A percentile compares a stretch with the other conserved stretches of the same genome.
Conservation (phyloP, 2,888 invertebrate species). For the Ganaspis brasiliensis region DNA sequence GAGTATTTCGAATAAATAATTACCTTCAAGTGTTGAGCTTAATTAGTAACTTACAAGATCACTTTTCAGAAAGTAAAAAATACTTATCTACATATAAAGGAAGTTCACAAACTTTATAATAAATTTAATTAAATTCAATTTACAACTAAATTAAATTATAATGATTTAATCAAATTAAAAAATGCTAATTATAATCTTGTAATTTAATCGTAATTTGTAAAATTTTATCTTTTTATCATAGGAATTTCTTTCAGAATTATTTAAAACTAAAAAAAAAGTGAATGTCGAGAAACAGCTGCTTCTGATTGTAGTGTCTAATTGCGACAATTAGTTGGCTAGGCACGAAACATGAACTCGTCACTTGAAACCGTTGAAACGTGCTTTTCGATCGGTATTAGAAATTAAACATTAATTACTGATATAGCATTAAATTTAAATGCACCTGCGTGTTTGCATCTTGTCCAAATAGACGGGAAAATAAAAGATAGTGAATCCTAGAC, state of each 20-base stretch:
- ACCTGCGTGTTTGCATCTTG: constrained; percentile 3
- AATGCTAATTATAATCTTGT: too few species aligned
- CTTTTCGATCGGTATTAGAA: constrained; percentile 29
- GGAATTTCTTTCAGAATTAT: neutral
- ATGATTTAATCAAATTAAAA: too few species aligned
- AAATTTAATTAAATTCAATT: too few species aligned
- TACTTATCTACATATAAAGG: too few species aligned
- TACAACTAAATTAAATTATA: too few species aligned
- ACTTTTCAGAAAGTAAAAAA: neutral
- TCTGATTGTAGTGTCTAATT: constrained; percentile 34
- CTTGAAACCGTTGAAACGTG: constrained; percentile 14
- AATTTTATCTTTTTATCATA: neutral
- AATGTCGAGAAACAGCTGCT: constrained; percentile 36
- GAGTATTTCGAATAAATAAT: constrained; percentile 11
- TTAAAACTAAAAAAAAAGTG: constrained; percentile 23
- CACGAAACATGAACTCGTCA: neutral
- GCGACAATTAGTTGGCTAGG: constrained; percentile 33
- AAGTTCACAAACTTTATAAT: neutral
- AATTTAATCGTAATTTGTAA: too few species aligned
- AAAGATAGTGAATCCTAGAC: constrained; percentile 3
- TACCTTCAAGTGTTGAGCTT: neutral
- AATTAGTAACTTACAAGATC: neutral
- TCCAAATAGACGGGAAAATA: neutral
- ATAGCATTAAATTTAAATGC: constrained; percentile 2
- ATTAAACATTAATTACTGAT: constrained; percentile 21